Base-by-base conservation (phyloP, 2,113 vertebrate genomes). In the Dendrocopos noguchii region DNA sequence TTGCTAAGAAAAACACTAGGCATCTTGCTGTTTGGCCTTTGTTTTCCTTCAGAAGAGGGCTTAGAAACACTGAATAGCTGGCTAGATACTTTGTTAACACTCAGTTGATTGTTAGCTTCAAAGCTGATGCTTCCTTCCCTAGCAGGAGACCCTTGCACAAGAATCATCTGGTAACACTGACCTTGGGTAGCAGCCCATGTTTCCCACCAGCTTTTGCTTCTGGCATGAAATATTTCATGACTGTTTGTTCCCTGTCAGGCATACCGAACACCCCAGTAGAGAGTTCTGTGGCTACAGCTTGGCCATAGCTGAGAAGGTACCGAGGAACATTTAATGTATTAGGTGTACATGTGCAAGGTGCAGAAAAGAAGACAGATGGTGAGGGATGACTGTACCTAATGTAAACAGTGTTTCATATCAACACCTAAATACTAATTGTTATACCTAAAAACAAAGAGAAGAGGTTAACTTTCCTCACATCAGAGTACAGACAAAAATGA, bases 1-100 rank as follows among this genome's bases (percentile, higher is more conserved):
- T 96, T 94, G 71, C 71, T 92, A 84, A 87, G 75, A 94, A 94
- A 94, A 85, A 74, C 13, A 42, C 42, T 71, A 82, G 67, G 33
- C 55, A 24, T 83, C 60, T 93, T 88, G 18, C 60, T 47, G 34
- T 73, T 84, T 82, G 42, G 77, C 67, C 72, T 89, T 91, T 42
- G 46, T 91, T 92, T 92, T 64, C 31, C 59, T 94, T 94, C 61
- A 65, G 18, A 57, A 17, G 56, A 78, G 11, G 33, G 13, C 29
- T 82, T 74, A 76, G 47, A 85, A 88, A 52, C 27, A 28, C 20
- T 39, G n/a, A 67, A 33, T 44, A 87, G 27, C 24, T 61, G 61
- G 6, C 29, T 65, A 61, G 5, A 34, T 53, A 21, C 39, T 76
- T 15, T 65, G 29, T 34, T 80, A 87, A 9, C 25, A 66, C 33